Percentiles rank a stretch among this genome's conserved stretches.
phyloP scores from a whole-genome alignment of 2,113 vertebrate species.

The Notothenia rossii region DNA sequence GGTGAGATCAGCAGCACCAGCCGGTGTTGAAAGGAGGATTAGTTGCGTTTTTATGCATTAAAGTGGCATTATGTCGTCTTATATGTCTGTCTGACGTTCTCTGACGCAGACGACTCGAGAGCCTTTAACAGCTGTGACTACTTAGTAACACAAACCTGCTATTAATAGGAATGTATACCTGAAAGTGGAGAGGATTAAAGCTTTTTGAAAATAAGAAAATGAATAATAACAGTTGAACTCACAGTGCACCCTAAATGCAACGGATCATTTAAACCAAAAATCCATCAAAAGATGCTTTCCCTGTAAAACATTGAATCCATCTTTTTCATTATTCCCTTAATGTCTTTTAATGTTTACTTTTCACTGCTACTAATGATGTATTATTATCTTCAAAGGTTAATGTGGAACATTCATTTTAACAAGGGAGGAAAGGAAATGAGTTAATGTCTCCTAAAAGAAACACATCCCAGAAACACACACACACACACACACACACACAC shows the following conservation, averaged over 20 bases:
- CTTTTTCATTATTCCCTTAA: not conserved
- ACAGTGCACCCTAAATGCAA: not conserved
- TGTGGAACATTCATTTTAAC: not conserved
- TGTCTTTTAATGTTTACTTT: not conserved
- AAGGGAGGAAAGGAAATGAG: not conserved
- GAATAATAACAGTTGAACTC: slow-evolving; percentile 1
- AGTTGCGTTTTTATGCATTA: slow-evolving; percentile 21
- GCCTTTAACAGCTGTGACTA: slow-evolving; percentile 12
- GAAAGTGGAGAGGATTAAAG: not conserved
- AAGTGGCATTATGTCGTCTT: slow-evolving; percentile 7
- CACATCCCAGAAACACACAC: not conserved
- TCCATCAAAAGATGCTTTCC: not conserved
- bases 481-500: not conserved
- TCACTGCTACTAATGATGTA: not conserved
- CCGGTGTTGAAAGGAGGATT: slow-evolving; percentile 21
- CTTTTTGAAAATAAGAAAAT: not conserved
- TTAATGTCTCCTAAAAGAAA: not conserved
- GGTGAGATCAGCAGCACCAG: not conserved
- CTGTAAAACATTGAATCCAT: not conserved
- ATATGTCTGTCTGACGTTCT: slow-evolving; percentile 19
- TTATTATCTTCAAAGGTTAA: not conserved
- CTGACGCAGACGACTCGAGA: not conserved
- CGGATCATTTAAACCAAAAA: not conserved
- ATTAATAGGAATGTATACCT: slow-evolving; percentile 1
- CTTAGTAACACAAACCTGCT: slow-evolving; percentile 5